Evolutionary conservation across 2,797 vertebrate species (phyloP), one percentile per base, ranked within the genome.

Genomic region (Psittacula derbiana): DNA sequence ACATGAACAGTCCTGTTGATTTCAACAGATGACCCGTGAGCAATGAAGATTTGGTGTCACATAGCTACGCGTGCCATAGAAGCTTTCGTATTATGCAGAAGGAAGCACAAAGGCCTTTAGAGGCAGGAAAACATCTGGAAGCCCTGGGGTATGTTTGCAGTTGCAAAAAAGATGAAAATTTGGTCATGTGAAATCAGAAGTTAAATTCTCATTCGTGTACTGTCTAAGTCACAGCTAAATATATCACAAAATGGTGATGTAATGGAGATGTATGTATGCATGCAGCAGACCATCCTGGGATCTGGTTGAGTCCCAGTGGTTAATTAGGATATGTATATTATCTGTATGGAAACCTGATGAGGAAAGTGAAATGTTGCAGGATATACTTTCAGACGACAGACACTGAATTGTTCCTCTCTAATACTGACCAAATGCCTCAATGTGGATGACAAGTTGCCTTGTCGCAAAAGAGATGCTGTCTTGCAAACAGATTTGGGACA

Each of bases 81-180:
- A 73, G 86, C 50, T 92, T 66, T 76, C 76, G 12, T 70, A 18
- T 78, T 75, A 74, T 44, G 66, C 90, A 92, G 60, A 76, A 84
- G 93, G 92, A 88, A 93, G 47, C 44, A 62, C 0, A 1, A 33
- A 24, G 74, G 70, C 84, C 80, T 93, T 83, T 23, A 66, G 92
- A 80, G 66, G 80, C 95, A 93, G 55, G 41, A 84, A 88, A 84
- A 50, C 85, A 94, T 66, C 82, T 91, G 92, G 94, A 94, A 93
- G 78, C 80, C 92, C 64, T 0, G 6, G 94, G 76, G 55, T 95
- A 6, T 43, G 64, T 70, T 94, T 84, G 85, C 88, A 84, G 17
- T 21, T 60, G 70, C 36, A 93, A 86, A 47, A 84, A 53, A 90
- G 81, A 44, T 8, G 27, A 82, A 82, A 79, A 91, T 67, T 36